A percentile compares a stretch with the other conserved stretches of the same genome.
These are phyloP conservation scores for Cuniculus paca DNA, from an alignment of 2,797 vertebrate species.

Conservation along the genomic window DNA sequence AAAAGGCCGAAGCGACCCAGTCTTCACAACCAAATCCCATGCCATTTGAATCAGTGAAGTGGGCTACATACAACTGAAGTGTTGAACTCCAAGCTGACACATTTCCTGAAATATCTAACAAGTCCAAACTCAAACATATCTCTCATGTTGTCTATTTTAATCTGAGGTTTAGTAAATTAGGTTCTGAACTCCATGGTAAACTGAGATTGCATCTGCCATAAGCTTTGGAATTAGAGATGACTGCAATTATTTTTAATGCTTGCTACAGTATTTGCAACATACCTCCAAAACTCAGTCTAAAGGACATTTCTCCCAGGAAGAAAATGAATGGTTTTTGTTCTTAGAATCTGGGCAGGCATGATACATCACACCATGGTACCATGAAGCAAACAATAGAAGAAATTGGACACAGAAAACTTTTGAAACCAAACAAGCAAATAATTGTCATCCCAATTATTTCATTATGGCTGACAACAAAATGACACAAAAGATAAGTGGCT, in stretches of 20 bases:
- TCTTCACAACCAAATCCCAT: not conserved
- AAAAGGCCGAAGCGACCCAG: not conserved
- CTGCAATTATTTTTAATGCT: conserved; percentile 16
- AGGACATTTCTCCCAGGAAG: not conserved
- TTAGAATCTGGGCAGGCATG: conserved; percentile 44
- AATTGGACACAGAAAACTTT: conserved; percentile 73
- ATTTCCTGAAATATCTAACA: conserved; percentile 1
- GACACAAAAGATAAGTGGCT: conserved; percentile 67
- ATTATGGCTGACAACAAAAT: conserved; percentile 75
- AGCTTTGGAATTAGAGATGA: not conserved
- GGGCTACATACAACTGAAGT: too few relatives aligned
- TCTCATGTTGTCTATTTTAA: not conserved
- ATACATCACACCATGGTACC: conserved; percentile 57
- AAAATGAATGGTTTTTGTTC: not conserved
- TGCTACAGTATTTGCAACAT: not conserved
- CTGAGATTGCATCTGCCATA: not conserved
- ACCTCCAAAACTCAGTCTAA: conserved; percentile 28
- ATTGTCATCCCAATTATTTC: conserved; percentile 81
- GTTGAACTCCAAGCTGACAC: not conserved
- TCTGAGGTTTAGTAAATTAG: conserved; percentile 13
- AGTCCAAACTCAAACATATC: not conserved
- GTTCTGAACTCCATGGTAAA: not conserved
- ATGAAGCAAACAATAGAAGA: conserved; percentile 66
- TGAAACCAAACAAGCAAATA: conserved; percentile 80
- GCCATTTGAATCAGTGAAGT: not conserved